Percentiles rank a stretch among this genome's conserved stretches.
Conservation (phyloP, 2,888 invertebrate genomes). For the Oscheius sp. region DNA sequence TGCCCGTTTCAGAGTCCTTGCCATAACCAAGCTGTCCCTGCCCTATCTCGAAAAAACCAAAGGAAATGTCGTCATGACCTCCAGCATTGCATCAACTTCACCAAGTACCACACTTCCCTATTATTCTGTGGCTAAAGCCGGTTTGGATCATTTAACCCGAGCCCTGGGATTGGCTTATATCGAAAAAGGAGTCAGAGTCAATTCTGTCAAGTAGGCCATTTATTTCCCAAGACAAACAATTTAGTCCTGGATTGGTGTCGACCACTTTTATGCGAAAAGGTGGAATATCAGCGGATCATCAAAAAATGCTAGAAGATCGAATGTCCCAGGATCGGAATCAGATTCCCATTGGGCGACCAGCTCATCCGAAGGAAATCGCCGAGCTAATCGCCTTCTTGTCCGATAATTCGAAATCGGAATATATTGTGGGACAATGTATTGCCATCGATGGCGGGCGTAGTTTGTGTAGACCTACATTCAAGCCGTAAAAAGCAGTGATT, state of each 20-base stretch:
- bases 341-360: slow-evolving; percentile 47
- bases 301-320: slow-evolving; percentile 23
- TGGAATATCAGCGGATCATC: slow-evolving; percentile 40
- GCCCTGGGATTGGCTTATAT: slow-evolving; percentile 84
- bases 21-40: slow-evolving; percentile 83
- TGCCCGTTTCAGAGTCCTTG: slow-evolving; percentile 73
- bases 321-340: slow-evolving; percentile 34
- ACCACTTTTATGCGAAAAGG: slow-evolving; percentile 43
- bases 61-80: slow-evolving; percentile 89
- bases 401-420: slow-evolving; percentile 45
- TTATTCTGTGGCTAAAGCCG: slow-evolving; percentile 84
- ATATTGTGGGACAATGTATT: slow-evolving; percentile 52
- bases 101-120: slow-evolving; percentile 37
- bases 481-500: no score
- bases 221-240: background rate
- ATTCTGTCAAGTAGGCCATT: slow-evolving; percentile 82
- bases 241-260: slow-evolving; percentile 41
- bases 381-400: slow-evolving; percentile 44
- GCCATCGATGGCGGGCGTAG: slow-evolving; percentile 48
- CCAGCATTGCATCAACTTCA: slow-evolving; percentile 73
- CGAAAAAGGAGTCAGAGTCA: slow-evolving; percentile 81
- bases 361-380: slow-evolving; percentile 41
- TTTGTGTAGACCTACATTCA: no score
- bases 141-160: slow-evolving; percentile 91
- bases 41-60: slow-evolving; percentile 86